phyloP scores from a whole-genome alignment of 2,888 invertebrate genomes.

The Drosophila cognata region DNA sequence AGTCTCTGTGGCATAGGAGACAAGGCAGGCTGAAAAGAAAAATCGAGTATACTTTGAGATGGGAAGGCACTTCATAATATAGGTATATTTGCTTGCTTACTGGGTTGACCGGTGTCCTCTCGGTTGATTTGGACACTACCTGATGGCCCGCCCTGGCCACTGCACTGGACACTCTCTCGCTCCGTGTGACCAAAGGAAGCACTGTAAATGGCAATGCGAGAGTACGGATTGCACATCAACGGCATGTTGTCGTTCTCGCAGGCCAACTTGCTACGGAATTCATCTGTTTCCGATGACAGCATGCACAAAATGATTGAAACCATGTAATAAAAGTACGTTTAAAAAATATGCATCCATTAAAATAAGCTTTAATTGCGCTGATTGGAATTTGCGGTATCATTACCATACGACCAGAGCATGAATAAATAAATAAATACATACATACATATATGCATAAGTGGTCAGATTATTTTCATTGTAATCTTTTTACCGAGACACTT shows the following conservation, averaged over 20 bases:
- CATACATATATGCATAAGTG: conserved; percentile 1
- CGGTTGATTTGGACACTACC: conserved; percentile 66
- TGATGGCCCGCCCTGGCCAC: conserved; percentile 85
- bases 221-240: conserved; percentile 94
- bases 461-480: not conserved
- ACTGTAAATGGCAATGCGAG: conserved; percentile 95
- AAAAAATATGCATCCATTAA: conserved; percentile 16
- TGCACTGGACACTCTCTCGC: conserved; percentile 94
- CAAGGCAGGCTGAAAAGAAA: conserved; percentile 90
- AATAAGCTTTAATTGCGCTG: conserved; percentile 38
- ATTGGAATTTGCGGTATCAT: conserved; percentile 43
- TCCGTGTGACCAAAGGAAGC: conserved; percentile 96
- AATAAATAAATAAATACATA: conserved; percentile 16
- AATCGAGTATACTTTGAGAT: not conserved
- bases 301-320: conserved; percentile 17
- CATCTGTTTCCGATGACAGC: conserved; percentile 88
- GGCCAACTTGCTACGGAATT: conserved; percentile 96
- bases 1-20: conserved; percentile 95
- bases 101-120: conserved; percentile 72
- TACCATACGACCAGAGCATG: conserved; percentile 1
- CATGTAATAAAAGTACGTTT: conserved; percentile 33
- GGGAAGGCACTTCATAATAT: not conserved
- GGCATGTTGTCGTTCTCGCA: conserved; percentile 96
- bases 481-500: not conserved
- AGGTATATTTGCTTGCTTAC: conserved; percentile 62